Percentiles rank a stretch among this genome's conserved stretches.
These are phyloP conservation scores for Neodiprion lecontei DNA, from an alignment of 1,140 invertebrate species.

Conservation along the genomic window DNA sequence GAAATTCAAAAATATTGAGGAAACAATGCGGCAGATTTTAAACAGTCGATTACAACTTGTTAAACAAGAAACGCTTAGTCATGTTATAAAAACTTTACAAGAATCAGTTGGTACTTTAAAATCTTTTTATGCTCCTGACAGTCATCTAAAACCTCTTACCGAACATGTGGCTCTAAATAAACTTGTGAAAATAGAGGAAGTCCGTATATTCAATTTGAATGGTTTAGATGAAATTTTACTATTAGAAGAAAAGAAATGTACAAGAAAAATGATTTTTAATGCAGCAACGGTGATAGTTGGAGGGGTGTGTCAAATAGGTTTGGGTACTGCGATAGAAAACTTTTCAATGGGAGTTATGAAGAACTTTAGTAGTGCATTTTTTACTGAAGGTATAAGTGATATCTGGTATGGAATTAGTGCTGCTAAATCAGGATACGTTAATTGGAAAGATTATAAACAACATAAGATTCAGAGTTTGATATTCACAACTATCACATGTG, in stretches of 20 bases:
- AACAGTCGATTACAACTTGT: neutral
- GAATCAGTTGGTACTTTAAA: neutral
- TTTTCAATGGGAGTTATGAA: neutral
- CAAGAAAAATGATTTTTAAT: neutral
- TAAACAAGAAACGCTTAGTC: neutral
- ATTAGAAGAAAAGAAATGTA: neutral
- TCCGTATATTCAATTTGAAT: neutral
- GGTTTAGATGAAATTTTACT: neutral
- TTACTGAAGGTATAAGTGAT: constrained; percentile 10
- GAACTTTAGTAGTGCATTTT: neutral
- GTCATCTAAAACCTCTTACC: neutral
- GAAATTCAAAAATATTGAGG: neutral
- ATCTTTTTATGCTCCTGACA: neutral
- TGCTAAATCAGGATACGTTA: constrained; percentile 21
- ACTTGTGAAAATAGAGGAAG: neutral
- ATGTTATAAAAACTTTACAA: neutral
- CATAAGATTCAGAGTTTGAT: constrained; percentile 18
- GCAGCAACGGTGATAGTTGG: neutral
- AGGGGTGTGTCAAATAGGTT: neutral
- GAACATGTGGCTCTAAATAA: neutral
- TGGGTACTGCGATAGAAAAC: neutral
- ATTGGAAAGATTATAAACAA: constrained; percentile 19
- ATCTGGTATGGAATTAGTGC: constrained; percentile 15
- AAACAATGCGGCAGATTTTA: neutral
- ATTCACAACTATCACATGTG: neutral